Evolutionary conservation across 2,888 invertebrate species (phyloP).

Genomic region (Belgica antarctica): DNA sequence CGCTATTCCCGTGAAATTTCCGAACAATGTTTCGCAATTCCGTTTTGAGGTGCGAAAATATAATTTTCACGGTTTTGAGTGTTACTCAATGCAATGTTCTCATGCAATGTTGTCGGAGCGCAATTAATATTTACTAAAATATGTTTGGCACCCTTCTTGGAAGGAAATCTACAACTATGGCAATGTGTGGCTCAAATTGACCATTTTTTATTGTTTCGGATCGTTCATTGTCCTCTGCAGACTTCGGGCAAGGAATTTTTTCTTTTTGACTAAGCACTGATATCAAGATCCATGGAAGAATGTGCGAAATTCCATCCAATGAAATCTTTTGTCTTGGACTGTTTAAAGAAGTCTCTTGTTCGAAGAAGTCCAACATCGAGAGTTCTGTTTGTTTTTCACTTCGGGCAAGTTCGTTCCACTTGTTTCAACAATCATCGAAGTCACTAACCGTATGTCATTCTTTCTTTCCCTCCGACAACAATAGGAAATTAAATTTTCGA

Average conservation of each 20-base stretch:
- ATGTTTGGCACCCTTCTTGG: slow-evolving; percentile 2
- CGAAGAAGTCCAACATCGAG: background rate
- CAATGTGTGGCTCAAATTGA: background rate
- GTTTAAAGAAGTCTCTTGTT: slow-evolving; percentile 3
- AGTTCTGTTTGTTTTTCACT: slow-evolving; percentile 7
- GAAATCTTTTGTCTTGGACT: background rate
- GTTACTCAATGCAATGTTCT: background rate
- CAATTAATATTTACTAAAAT: slow-evolving; percentile 26
- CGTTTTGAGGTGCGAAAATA: too few relatives aligned
- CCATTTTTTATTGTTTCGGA: background rate
- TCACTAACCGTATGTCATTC: slow-evolving; percentile 33
- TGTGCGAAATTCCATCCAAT: slow-evolving; percentile 20
- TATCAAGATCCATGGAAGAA: background rate
- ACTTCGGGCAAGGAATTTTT: background rate
- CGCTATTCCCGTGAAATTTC: background rate
- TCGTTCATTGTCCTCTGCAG: background rate
- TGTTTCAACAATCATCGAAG: slow-evolving; percentile 25
- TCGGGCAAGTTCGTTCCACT: background rate
- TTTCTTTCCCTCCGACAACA: slow-evolving; percentile 1
- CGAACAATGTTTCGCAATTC: background rate
- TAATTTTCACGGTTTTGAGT: too few relatives aligned
- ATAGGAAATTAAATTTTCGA: slow-evolving; percentile 10
- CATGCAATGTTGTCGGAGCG: background rate
- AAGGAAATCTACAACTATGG: background rate
- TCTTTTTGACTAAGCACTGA: background rate